Conservation (phyloP, 2,888 invertebrate species). For the Amphipoea lucens region DNA sequence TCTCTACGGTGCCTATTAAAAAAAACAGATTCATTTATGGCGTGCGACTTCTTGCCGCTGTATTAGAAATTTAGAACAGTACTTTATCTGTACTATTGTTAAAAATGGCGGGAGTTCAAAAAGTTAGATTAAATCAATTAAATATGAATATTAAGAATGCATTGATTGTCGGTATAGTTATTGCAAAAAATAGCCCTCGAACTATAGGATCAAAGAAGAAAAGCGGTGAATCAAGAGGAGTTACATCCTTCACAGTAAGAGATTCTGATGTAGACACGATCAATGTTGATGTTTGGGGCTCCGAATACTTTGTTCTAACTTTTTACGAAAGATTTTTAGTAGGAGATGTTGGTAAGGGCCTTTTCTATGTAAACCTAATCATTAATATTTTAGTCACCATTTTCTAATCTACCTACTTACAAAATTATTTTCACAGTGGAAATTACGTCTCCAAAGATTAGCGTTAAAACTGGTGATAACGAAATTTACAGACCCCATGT, state of each 20-base stretch:
- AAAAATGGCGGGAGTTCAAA: slow-evolving; percentile 87
- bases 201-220: slow-evolving; percentile 87
- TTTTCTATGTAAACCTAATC: neutral
- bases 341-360: slow-evolving; percentile 92
- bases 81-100: neutral
- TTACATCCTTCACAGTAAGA: slow-evolving; percentile 94
- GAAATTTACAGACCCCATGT: slow-evolving; percentile 92
- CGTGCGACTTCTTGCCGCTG: too few species aligned
- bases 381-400: neutral
- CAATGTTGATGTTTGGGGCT: slow-evolving; percentile 94
- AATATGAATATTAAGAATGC: slow-evolving; percentile 85
- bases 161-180: slow-evolving; percentile 90
- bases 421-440: slow-evolving; percentile 89
- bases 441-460: slow-evolving; percentile 92
- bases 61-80: too few species aligned
- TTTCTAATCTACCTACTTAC: neutral
- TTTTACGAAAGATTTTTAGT: slow-evolving; percentile 92
- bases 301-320: slow-evolving; percentile 90
- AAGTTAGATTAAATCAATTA: slow-evolving; percentile 81
- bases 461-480: slow-evolving; percentile 89
- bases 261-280: slow-evolving; percentile 93
- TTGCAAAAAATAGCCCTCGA: slow-evolving; percentile 91
- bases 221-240: slow-evolving; percentile 91
- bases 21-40: too few species aligned
- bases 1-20: too few species aligned